These are phyloP conservation scores for Prionailurus bengalensis DNA, from an alignment of 2,113 vertebrate genomes.

Conservation along the genomic window DNA sequence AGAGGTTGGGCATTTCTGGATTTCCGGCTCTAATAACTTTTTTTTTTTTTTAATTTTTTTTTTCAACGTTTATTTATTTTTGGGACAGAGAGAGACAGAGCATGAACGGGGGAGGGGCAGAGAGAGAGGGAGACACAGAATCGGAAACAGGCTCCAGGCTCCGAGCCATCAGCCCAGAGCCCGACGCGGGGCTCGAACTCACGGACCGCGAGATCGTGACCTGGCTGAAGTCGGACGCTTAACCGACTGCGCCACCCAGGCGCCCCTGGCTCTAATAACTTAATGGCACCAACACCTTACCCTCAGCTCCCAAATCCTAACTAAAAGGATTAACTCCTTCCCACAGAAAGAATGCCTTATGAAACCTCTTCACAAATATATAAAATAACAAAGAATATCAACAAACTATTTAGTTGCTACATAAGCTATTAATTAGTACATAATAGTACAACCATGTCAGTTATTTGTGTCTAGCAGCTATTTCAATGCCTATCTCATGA, in stretches of 20 bases:
- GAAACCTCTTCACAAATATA: conserved; percentile 27
- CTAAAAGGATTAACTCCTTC: neutral
- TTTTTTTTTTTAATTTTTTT: too few species aligned
- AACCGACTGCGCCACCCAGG: too few species aligned
- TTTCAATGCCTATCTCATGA: neutral
- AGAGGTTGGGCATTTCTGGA: neutral
- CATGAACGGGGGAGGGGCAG: too few species aligned
- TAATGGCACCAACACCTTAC: neutral
- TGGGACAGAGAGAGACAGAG: too few species aligned
- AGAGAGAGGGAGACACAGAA: too few species aligned
- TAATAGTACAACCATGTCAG: neutral
- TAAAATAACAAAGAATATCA: neutral
- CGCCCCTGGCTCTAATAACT: neutral
- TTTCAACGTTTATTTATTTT: too few species aligned
- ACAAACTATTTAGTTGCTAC: neutral
- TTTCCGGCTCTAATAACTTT: neutral
- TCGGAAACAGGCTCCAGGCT: too few species aligned
- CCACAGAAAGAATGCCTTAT: neutral
- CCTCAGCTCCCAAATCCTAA: neutral
- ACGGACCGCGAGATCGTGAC: too few species aligned
- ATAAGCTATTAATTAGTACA: neutral
- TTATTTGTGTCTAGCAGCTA: neutral
- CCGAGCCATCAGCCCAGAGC: too few species aligned
- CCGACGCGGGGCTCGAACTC: too few species aligned
- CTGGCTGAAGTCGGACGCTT: too few species aligned